These are phyloP conservation scores for Oryzias woworae DNA, from an alignment of 2,113 vertebrate genomes.

Conservation along the genomic window DNA sequence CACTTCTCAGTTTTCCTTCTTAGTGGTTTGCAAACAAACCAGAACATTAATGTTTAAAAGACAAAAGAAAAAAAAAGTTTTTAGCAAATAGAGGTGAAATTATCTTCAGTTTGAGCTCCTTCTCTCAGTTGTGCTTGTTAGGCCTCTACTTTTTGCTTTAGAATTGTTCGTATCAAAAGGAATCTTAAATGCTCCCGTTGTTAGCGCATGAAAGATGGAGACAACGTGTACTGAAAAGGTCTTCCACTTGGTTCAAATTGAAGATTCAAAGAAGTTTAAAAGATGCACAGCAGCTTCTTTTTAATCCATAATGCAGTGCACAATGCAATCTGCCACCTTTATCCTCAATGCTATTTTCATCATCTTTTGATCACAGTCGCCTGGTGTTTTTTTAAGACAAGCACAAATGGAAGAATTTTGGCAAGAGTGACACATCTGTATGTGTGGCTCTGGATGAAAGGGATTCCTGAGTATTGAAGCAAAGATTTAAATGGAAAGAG, in stretches of 20 bases:
- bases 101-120: background rate
- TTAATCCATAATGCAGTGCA: slow-evolving; percentile 42
- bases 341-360: slow-evolving; percentile 53
- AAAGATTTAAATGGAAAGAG: slow-evolving; percentile 43
- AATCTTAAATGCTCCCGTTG: slow-evolving; percentile 9
- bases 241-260: slow-evolving; percentile 4
- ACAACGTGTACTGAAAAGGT: slow-evolving; percentile 1
- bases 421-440: slow-evolving; percentile 33
- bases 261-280: slow-evolving; percentile 21
- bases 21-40: too few relatives aligned
- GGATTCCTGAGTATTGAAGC: slow-evolving; percentile 41
- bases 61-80: background rate
- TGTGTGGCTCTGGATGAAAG: slow-evolving; percentile 48
- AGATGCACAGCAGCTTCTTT: slow-evolving; percentile 19
- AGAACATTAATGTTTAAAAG: background rate
- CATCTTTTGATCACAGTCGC: slow-evolving; percentile 52
- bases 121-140: slow-evolving; percentile 14
- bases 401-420: slow-evolving; percentile 18
- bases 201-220: slow-evolving; percentile 17
- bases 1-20: too few relatives aligned
- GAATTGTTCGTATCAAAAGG: slow-evolving; percentile 8
- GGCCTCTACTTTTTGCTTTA: slow-evolving; percentile 25
- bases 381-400: slow-evolving; percentile 31
- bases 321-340: slow-evolving; percentile 36
- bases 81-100: slow-evolving; percentile 1